Percentiles rank a stretch among this genome's conserved stretches.
These are phyloP conservation scores for Epiblema foenella DNA, from an alignment of 2,888 invertebrate species.

Conservation along the genomic window DNA sequence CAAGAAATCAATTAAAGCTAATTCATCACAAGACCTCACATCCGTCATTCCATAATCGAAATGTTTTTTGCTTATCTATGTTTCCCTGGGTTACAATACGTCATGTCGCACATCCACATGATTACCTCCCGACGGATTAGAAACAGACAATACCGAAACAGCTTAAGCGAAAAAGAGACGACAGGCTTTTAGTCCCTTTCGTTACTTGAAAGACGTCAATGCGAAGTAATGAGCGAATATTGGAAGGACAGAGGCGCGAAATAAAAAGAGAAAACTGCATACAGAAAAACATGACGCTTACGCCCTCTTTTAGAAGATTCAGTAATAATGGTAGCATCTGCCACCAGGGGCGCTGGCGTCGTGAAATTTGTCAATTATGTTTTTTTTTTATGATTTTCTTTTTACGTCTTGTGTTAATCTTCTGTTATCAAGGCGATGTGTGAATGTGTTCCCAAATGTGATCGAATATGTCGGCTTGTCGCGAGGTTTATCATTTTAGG, in stretches of 20 bases:
- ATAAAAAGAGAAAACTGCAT: neutral
- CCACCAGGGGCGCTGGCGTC: constrained; percentile 20
- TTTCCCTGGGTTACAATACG: constrained; percentile 77
- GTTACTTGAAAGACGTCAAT: constrained; percentile 53
- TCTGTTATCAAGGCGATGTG: constrained; percentile 15
- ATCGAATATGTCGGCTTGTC: constrained; percentile 8
- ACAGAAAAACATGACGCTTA: neutral
- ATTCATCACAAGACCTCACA: constrained; percentile 26
- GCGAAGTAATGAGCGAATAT: constrained; percentile 81
- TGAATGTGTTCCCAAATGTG: constrained; percentile 15
- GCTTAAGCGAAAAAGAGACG: neutral
- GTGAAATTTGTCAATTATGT: constrained; percentile 43
- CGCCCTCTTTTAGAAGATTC: neutral
- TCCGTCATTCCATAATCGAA: constrained; percentile 50
- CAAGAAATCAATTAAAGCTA: neutral
- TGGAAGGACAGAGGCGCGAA: constrained; percentile 55
- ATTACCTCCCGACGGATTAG: constrained; percentile 83
- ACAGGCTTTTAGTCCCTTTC: neutral
- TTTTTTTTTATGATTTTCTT: constrained; percentile 31
- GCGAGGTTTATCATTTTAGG: neutral
- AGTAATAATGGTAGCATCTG: constrained; percentile 78
- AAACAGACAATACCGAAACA: constrained; percentile 47
- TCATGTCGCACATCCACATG: constrained; percentile 56
- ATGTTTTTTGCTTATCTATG: constrained; percentile 72
- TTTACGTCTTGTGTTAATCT: constrained; percentile 32